These are phyloP conservation scores for Champsocephalus esox DNA, from an alignment of 2,797 vertebrate genomes.

Conservation along the genomic window DNA sequence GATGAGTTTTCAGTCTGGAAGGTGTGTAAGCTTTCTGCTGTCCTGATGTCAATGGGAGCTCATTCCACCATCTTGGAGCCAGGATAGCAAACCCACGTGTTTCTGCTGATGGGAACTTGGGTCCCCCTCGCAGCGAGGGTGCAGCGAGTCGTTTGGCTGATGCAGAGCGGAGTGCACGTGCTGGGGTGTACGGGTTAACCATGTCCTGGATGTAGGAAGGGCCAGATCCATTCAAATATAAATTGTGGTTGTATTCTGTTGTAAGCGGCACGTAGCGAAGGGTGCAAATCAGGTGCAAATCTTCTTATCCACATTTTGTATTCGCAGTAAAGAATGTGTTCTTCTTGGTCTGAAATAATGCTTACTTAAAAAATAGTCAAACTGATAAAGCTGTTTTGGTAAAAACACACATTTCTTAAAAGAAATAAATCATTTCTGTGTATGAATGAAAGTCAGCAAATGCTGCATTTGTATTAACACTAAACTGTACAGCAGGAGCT, in stretches of 20 bases:
- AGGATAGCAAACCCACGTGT: too few species aligned
- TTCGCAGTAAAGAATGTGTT: background rate
- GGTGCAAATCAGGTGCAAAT: background rate
- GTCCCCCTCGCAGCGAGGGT: too few species aligned
- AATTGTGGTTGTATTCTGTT: constrained; percentile 15
- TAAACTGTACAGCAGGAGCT: background rate
- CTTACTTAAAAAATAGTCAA: background rate
- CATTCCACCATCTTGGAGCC: too few species aligned
- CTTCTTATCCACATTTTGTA: background rate
- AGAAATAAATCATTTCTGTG: background rate
- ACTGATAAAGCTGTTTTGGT: constrained; percentile 7
- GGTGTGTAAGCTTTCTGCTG: too few species aligned
- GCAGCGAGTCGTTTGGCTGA: too few species aligned
- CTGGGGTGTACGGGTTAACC: too few species aligned
- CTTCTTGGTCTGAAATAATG: background rate
- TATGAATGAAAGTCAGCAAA: constrained; percentile 3
- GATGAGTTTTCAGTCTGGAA: too few species aligned
- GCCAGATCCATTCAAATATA: background rate
- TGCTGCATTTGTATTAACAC: constrained; percentile 22
- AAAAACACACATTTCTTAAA: background rate
- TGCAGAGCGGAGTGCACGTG: too few species aligned
- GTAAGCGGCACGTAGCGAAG: background rate
- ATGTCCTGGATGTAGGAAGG: too few species aligned
- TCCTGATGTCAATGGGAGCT: too few species aligned
- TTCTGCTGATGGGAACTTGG: too few species aligned